These are phyloP conservation scores for Scarus forsteni DNA, from an alignment of 2,797 vertebrate genomes.

Conservation along the genomic window DNA sequence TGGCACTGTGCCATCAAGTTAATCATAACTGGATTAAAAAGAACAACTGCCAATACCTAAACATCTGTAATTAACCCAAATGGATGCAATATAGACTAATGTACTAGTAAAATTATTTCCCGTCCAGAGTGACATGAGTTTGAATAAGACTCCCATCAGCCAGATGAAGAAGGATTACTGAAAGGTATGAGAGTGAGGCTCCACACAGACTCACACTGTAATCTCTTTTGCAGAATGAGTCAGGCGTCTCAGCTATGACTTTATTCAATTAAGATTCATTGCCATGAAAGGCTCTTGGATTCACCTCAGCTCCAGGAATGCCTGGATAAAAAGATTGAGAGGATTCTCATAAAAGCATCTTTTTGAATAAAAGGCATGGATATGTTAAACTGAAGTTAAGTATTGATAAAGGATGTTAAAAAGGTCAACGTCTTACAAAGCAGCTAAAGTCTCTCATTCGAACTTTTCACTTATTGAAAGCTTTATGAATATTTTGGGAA, in stretches of 20 bases:
- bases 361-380: conserved; percentile 4
- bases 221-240: conserved; percentile 39
- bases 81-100: too few relatives aligned
- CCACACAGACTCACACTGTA: conserved; percentile 30
- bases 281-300: conserved; percentile 16
- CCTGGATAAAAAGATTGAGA: background rate
- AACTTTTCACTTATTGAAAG: background rate
- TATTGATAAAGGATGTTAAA: background rate
- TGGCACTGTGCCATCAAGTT: too few relatives aligned
- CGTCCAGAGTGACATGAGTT: too few relatives aligned
- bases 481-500: too few relatives aligned
- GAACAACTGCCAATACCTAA: too few relatives aligned
- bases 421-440: background rate
- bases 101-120: too few relatives aligned
- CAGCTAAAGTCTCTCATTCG: background rate
- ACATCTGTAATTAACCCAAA: too few relatives aligned
- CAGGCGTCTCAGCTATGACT: conserved; percentile 23
- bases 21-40: too few relatives aligned
- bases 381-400: background rate
- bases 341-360: background rate
- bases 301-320: background rate
- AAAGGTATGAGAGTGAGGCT: conserved; percentile 26
- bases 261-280: conserved; percentile 35
- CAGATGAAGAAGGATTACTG: conserved; percentile 52
- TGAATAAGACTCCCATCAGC: conserved; percentile 38